Percentiles rank a stretch among this genome's conserved stretches.
Evolutionary conservation across 2,797 vertebrate species (phyloP).

Genomic region (Acomys russatus): DNA sequence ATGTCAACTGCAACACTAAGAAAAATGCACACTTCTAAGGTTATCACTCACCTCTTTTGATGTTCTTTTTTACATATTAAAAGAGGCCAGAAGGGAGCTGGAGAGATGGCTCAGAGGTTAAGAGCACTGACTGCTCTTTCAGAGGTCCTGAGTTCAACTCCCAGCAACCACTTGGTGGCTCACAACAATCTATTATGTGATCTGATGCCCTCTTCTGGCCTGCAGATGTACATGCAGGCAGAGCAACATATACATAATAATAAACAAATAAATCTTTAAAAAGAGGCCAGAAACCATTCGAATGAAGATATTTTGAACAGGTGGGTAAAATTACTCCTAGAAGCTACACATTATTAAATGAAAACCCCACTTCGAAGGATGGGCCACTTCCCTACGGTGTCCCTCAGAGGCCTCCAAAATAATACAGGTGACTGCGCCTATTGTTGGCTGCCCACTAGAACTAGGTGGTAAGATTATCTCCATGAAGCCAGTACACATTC

Average conservation of each 20-base stretch:
- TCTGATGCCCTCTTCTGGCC: no score
- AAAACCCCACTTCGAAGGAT: neutral
- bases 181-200: no score
- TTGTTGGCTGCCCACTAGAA: neutral
- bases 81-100: neutral
- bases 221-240: no score
- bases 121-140: no score
- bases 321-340: neutral
- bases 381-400: neutral
- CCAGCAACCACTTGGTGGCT: no score
- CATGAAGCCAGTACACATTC: neutral
- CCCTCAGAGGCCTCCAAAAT: neutral
- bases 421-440: neutral
- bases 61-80: conserved; percentile 21
- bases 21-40: neutral
- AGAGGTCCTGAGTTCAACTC: no score
- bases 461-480: neutral
- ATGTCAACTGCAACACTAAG: neutral
- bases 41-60: neutral
- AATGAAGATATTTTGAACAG: neutral
- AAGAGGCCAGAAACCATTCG: neutral
- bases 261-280: no score
- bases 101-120: no score
- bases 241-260: no score
- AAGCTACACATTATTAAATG: neutral